Percentiles rank a stretch among this genome's conserved stretches.
phyloP scores from a whole-genome alignment of 2,888 invertebrate genomes.

The Didymodactylos carnosus region DNA sequence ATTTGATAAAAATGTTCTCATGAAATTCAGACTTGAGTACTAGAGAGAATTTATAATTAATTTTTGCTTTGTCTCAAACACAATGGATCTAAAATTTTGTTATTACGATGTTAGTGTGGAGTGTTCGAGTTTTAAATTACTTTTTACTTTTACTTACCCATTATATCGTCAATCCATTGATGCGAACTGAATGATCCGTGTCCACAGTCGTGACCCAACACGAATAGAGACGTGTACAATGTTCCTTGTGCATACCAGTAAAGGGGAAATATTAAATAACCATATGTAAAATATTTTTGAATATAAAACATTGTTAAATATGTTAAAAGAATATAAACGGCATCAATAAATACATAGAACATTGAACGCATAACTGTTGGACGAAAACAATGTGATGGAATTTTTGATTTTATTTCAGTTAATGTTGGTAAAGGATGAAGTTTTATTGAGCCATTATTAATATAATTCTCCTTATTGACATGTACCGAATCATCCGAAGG shows the following conservation, averaged over 20 bases:
- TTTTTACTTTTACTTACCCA: constrained; percentile 17
- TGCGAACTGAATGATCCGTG: constrained; percentile 26
- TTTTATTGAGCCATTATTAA: constrained; percentile 6
- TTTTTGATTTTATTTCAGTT: constrained; percentile 23
- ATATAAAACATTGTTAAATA: neutral
- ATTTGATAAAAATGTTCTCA: too few relatives aligned
- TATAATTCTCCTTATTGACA: constrained; percentile 54
- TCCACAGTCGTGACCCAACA: constrained; percentile 28
- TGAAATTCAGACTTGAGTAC: too few relatives aligned
- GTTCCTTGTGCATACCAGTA: constrained; percentile 20
- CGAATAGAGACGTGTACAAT: constrained; percentile 25
- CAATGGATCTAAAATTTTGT: too few relatives aligned
- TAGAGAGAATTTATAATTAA: too few relatives aligned
- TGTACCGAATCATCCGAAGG: constrained; percentile 66
- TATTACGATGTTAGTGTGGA: too few relatives aligned
- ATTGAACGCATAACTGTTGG: constrained; percentile 20
- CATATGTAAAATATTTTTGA: neutral
- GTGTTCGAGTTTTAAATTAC: neutral
- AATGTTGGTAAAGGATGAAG: constrained; percentile 22
- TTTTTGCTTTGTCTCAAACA: too few relatives aligned
- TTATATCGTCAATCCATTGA: constrained; percentile 21
- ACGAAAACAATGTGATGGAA: constrained; percentile 25
- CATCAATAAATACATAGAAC: constrained; percentile 24
- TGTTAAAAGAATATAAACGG: neutral
- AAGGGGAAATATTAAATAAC: neutral